A percentile compares a stretch with the other conserved stretches of the same genome.
phyloP scores from a whole-genome alignment of 1,140 invertebrate genomes.

The Carcinoscorpius rotundicauda region DNA sequence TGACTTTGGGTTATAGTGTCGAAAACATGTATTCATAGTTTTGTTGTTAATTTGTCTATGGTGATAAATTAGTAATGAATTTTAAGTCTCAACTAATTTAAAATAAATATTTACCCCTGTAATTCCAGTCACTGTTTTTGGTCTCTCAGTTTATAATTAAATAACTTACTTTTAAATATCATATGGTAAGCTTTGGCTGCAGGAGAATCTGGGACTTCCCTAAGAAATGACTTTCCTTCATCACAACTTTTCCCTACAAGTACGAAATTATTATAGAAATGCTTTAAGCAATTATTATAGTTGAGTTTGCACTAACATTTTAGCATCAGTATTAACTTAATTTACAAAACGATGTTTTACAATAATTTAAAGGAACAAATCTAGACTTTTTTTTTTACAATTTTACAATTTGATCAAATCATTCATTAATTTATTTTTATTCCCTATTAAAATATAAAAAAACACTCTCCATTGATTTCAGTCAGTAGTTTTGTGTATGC shows the following conservation, averaged over 20 bases:
- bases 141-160: background rate
- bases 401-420: no score
- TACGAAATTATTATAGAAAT: conserved; percentile 1
- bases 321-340: background rate
- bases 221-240: conserved; percentile 55
- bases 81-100: background rate
- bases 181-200: conserved; percentile 37
- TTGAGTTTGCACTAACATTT: background rate
- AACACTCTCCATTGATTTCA: no score
- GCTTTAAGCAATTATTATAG: background rate
- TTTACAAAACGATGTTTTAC: background rate
- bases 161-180: conserved; percentile 22
- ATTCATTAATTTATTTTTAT: no score
- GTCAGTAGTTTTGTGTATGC: no score
- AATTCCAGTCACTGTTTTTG: no score
- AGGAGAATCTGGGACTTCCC: conserved; percentile 51
- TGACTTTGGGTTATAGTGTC: conserved; percentile 2
- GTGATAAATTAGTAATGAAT: background rate
- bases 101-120: background rate
- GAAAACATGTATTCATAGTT: background rate
- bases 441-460: no score
- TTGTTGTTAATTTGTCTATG: conserved; percentile 8
- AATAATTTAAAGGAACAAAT: background rate
- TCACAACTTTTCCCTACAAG: conserved; percentile 45
- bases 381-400: no score